These are phyloP conservation scores for Rhagophthalmus giganteus DNA, from an alignment of 2,888 invertebrate genomes.

Conservation along the genomic window DNA sequence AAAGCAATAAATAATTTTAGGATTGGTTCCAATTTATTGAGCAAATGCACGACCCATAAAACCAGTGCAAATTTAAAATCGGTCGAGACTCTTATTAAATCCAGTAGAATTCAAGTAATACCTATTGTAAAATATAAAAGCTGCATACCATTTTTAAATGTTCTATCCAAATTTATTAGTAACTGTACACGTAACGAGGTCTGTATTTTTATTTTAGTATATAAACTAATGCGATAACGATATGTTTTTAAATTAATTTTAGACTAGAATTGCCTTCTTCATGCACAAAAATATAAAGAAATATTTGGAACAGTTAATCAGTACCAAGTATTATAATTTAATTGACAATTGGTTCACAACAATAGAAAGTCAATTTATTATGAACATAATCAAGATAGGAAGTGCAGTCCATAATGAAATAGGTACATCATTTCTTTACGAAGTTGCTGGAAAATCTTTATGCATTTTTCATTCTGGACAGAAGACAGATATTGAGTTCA, in stretches of 20 bases:
- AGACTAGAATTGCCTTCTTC: slow-evolving; percentile 54
- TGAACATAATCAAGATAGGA: slow-evolving; percentile 58
- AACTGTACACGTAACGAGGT: slow-evolving; percentile 39
- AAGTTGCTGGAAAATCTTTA: slow-evolving; percentile 63
- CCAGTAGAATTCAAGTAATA: too few species aligned
- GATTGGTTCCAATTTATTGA: slow-evolving; percentile 57
- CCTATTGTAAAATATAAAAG: slow-evolving; percentile 56
- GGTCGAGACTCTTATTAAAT: slow-evolving; percentile 55
- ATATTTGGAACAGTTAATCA: slow-evolving; percentile 56
- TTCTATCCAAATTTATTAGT: slow-evolving; percentile 43
- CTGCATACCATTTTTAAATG: slow-evolving; percentile 55
- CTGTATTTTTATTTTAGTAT: too few species aligned
- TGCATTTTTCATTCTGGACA: slow-evolving; percentile 64
- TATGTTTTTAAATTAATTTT: too few species aligned
- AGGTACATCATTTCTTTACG: slow-evolving; percentile 60
- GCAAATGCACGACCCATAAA: slow-evolving; percentile 49
- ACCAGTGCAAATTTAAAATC: slow-evolving; percentile 56
- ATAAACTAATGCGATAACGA: too few species aligned
- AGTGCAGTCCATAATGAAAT: slow-evolving; percentile 47
- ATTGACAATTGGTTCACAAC: slow-evolving; percentile 66
- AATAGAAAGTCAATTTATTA: slow-evolving; percentile 63
- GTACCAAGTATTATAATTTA: slow-evolving; percentile 49
- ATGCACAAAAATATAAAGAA: slow-evolving; percentile 46
- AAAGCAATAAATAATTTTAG: slow-evolving; percentile 41
- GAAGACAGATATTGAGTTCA: slow-evolving; percentile 60